phyloP scores from a whole-genome alignment of 1,140 invertebrate genomes.

The Wiebesia pumilae region DNA sequence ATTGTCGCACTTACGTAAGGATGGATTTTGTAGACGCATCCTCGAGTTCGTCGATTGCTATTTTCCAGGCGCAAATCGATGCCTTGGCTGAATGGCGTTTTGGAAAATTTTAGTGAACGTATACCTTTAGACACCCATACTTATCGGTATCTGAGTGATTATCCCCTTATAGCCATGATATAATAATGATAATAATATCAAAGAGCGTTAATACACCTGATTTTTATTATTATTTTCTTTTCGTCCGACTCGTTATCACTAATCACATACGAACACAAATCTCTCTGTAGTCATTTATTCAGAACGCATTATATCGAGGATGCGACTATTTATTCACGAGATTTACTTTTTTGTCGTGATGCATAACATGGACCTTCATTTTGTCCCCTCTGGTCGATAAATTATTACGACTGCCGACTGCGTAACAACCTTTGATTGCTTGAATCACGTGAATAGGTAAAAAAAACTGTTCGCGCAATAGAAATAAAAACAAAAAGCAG shows the following conservation, averaged over 20 bases:
- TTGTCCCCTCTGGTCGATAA: not conserved
- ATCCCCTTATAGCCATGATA: no score
- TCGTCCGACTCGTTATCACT: not conserved
- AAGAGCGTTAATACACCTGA: not conserved
- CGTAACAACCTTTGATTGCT: not conserved
- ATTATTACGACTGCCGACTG: not conserved
- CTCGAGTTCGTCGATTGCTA: not conserved
- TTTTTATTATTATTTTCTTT: slow-evolving; percentile 40
- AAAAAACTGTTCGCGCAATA: not conserved
- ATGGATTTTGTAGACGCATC: no score
- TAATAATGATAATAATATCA: slow-evolving; percentile 8
- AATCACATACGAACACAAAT: not conserved
- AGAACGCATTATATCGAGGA: not conserved
- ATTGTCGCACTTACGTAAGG: no score
- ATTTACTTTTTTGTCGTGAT: not conserved
- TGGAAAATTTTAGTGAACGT: slow-evolving; percentile 7
- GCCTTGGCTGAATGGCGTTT: not conserved
- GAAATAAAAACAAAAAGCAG: not conserved
- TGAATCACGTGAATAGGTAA: not conserved
- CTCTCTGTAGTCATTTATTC: slow-evolving; percentile 51
- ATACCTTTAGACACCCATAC: not conserved
- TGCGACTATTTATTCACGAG: slow-evolving; percentile 15
- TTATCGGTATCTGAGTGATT: slow-evolving; percentile 13
- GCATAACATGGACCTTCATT: not conserved
- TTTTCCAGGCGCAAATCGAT: not conserved